phyloP scores from a whole-genome alignment of 2,113 vertebrate species.

The Hemiscyllium ocellatum region DNA sequence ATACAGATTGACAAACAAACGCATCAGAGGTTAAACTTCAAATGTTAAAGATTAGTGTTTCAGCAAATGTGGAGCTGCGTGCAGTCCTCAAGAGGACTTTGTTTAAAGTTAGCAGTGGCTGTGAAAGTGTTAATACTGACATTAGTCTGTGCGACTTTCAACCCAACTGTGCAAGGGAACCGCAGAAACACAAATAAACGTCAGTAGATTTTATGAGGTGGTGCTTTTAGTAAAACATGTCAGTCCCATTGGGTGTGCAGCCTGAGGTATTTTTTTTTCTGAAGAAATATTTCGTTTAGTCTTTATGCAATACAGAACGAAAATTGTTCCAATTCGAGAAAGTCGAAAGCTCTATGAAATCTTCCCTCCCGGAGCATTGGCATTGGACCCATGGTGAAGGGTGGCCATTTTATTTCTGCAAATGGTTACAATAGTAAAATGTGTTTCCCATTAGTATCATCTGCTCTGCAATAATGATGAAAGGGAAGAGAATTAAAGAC shows the following conservation, averaged over 20 bases:
- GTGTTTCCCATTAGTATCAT: conserved; percentile 26
- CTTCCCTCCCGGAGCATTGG: neutral
- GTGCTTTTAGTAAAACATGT: conserved; percentile 29
- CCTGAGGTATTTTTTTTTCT: neutral
- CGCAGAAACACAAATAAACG: conserved; percentile 22
- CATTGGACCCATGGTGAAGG: neutral
- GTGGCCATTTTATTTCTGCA: neutral
- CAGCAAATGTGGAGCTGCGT: neutral
- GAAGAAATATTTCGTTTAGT: neutral
- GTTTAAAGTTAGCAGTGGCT: neutral
- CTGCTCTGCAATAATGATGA: conserved; percentile 23
- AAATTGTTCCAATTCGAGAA: neutral
- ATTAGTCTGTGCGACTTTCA: neutral
- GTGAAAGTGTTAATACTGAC: neutral
- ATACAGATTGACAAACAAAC: neutral
- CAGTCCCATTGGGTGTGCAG: neutral
- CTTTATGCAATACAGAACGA: neutral
- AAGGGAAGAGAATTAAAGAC: conserved; percentile 3
- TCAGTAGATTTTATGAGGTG: conserved; percentile 10
- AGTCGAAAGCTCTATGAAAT: conserved; percentile 2
- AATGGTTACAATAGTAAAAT: neutral
- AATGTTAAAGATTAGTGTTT: neutral
- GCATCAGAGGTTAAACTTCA: neutral
- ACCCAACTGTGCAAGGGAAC: neutral
- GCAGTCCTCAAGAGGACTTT: neutral